Conservation (phyloP, 2,113 vertebrate species). For the Euleptes europaea region DNA sequence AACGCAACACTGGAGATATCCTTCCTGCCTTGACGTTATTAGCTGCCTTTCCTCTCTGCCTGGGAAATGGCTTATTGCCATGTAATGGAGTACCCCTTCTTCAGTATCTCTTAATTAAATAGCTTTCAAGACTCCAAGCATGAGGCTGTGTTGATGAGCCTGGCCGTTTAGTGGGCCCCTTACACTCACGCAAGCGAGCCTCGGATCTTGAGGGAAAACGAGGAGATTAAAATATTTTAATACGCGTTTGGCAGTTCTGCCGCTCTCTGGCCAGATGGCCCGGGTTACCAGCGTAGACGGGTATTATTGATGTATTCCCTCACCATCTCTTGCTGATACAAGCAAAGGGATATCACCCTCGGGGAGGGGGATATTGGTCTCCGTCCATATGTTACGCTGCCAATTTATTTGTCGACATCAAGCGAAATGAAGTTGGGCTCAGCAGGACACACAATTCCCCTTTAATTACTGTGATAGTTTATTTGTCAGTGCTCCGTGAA, state of each 20-base stretch:
- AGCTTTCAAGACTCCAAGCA: not conserved
- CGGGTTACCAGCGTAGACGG: conserved; percentile 10
- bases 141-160: conserved; percentile 13
- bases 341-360: conserved; percentile 39
- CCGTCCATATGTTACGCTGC: conserved; percentile 65
- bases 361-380: conserved; percentile 25
- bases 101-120: conserved; percentile 48
- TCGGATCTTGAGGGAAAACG: conserved; percentile 41
- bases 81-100: conserved; percentile 21
- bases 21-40: not conserved
- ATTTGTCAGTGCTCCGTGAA: conserved; percentile 5
- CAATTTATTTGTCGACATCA: conserved; percentile 57
- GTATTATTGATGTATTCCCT: conserved; percentile 25
- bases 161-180: conserved; percentile 39
- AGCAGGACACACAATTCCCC: conserved; percentile 29
- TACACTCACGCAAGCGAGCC: not conserved
- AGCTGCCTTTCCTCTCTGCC: not conserved
- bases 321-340: conserved; percentile 39
- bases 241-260: not conserved
- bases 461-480: conserved; percentile 54
- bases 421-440: conserved; percentile 41
- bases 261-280: conserved; percentile 51
- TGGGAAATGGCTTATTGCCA: conserved; percentile 27
- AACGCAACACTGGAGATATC: not conserved
- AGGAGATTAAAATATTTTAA: conserved; percentile 35